These are phyloP conservation scores for Drosophila demipolita DNA, from an alignment of 2,888 invertebrate genomes.

Conservation along the genomic window DNA sequence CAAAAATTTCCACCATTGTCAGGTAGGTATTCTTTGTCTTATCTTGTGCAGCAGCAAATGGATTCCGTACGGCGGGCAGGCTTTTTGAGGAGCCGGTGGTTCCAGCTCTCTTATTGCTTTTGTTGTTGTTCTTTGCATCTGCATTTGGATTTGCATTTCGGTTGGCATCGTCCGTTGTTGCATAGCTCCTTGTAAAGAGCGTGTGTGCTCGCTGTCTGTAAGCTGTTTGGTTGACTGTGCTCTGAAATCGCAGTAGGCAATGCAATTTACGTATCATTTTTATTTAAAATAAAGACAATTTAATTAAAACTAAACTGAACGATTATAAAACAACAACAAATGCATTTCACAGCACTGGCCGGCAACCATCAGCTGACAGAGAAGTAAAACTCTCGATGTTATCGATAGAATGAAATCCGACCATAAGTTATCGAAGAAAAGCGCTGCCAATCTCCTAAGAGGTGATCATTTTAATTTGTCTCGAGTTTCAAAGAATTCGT, in stretches of 20 bases:
- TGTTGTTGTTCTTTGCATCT: conserved; percentile 3
- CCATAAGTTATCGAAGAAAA: background rate
- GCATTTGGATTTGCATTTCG: conserved; percentile 13
- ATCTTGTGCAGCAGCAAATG: conserved; percentile 74
- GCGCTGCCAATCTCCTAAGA: conserved; percentile 1
- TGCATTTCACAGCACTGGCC: conserved; percentile 49
- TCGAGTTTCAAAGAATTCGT: background rate
- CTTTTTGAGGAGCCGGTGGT: conserved; percentile 37
- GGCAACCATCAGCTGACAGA: conserved; percentile 34
- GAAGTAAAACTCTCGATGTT: conserved; percentile 9
- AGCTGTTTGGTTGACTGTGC: conserved; percentile 31
- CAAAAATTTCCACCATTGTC: conserved; percentile 91
- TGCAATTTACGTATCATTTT: conserved; percentile 66
- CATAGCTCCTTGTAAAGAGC: conserved; percentile 34
- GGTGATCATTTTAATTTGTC: too few relatives aligned
- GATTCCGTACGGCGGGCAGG: conserved; percentile 79
- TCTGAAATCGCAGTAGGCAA: conserved; percentile 51
- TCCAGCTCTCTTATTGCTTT: conserved; percentile 21
- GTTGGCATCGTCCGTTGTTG: conserved; percentile 38
- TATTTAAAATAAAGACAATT: conserved; percentile 43
- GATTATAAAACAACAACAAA: conserved; percentile 71
- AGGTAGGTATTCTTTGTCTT: conserved; percentile 88
- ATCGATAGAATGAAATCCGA: conserved; percentile 22
- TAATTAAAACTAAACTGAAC: conserved; percentile 42
- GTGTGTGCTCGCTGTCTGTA: conserved; percentile 24